phyloP scores from a whole-genome alignment of 2,113 vertebrate genomes.

The Odontophorus gujanensis region DNA sequence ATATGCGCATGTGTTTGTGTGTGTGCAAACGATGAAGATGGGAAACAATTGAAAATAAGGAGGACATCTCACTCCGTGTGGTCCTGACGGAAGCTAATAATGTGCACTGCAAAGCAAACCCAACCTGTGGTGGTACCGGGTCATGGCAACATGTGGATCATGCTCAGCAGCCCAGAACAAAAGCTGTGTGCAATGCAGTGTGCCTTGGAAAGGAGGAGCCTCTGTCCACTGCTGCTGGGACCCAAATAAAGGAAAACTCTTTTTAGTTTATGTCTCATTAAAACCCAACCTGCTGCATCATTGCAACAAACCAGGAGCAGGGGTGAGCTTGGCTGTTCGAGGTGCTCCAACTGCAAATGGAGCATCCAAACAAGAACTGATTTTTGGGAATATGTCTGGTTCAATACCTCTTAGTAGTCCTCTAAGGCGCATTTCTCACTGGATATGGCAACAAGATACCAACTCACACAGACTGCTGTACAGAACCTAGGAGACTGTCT shows the following conservation, averaged over 20 bases:
- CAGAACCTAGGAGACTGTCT: background rate
- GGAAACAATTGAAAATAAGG: background rate
- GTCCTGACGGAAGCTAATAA: background rate
- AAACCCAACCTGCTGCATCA: background rate
- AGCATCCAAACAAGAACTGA: background rate
- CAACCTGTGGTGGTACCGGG: background rate
- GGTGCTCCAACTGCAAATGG: background rate
- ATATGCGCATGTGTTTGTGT: rapidly evolving
- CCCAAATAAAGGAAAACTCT: background rate
- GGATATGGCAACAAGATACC: background rate
- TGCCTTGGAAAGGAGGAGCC: background rate
- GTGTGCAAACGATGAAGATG: background rate
- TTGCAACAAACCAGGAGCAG: background rate
- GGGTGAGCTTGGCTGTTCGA: too few species aligned
- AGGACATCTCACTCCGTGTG: background rate
- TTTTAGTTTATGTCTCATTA: too few species aligned
- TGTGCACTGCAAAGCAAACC: background rate
- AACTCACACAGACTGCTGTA: background rate
- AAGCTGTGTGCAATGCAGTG: background rate
- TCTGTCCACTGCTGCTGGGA: background rate
- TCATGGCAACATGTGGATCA: background rate
- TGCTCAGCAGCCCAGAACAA: too few species aligned
- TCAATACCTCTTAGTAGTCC: background rate
- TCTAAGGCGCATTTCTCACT: background rate
- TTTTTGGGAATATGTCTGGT: background rate